phyloP scores from a whole-genome alignment of 2,113 vertebrate species.

The Rhegmatorhina hoffmannsi region DNA sequence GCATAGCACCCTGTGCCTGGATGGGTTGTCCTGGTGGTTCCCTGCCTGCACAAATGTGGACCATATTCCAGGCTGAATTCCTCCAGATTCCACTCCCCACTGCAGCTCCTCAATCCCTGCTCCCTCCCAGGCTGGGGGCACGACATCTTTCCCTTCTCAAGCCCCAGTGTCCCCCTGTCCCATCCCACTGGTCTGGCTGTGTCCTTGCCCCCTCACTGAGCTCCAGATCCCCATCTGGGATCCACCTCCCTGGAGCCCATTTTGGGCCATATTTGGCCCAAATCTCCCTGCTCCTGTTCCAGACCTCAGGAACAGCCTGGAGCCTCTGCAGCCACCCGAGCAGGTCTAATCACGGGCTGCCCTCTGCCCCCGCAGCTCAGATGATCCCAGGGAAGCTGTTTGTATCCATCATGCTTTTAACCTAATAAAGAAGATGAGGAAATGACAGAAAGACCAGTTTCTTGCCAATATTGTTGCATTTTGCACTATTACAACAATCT shows the following conservation, averaged over 20 bases:
- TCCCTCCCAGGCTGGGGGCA: neutral
- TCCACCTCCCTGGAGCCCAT: rapidly evolving
- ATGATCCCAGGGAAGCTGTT: neutral
- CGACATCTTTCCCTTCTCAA: neutral
- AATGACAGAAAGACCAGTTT: neutral
- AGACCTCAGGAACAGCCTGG: neutral
- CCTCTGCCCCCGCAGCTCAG: neutral
- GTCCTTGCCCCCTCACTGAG: rapidly evolving
- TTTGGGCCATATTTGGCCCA: neutral
- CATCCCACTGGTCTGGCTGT: rapidly evolving
- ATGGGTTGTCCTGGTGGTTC: rapidly evolving
- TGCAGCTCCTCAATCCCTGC: neutral
- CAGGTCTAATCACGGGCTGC: neutral
- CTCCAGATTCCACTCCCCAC: neutral
- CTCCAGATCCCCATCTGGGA: neutral
- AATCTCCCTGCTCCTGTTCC: neutral
- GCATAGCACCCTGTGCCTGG: neutral
- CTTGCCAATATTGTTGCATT: slow-evolving; percentile 24
- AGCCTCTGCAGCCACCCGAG: rapidly evolving
- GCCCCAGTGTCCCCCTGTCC: neutral
- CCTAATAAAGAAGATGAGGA: neutral
- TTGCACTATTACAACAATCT: neutral
- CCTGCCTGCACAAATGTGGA: neutral
- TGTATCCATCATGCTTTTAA: neutral
- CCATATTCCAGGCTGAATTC: neutral